Base-by-base conservation (phyloP, 2,888 invertebrate genomes). In the Sphinx pinastri region DNA sequence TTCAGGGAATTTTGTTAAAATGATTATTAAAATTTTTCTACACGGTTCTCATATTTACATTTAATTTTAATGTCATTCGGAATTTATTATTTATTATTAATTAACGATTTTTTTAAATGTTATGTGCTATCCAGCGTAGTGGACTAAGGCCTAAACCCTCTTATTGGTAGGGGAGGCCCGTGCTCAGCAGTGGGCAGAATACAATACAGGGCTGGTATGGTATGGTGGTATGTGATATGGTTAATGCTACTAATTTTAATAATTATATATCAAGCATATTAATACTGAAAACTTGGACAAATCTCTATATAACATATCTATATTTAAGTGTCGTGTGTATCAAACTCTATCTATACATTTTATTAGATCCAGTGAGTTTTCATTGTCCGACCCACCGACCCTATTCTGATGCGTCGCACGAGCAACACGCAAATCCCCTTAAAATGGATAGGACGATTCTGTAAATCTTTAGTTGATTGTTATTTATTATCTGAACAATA, bases 381-480 rank as follows among this genome's bases (percentile, higher is more conserved):
- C 79, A 72, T 73, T 78, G 79, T 75, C 75, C 78, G 75, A 77
- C 85, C 85, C 83, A 74, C 75, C 78, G 75, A 77, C 85, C 85
- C 83, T 83, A 88, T 90, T 90, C 84, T 81, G 84, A 88, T 88
- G 88, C 89, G 78, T 81, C 79, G 85, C 89, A 86, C 89, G 90
- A 87, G 82, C 77, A 82, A 78, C 79, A 81, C 82, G 79, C 84
- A 90, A 91, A 92, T 90, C 92, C 90, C 90, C 88, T 88, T 90
- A 91, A 88, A 91, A 91, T 90, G 89, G 90, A 91, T 88, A 88
- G 87, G 88, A 90, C 88, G 87, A 89, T 90, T 88, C 86, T 86
- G 83, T 83, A 90, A 90, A 92, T 90, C 92, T 90, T 86, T 79
- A 83, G 84, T 90, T 91, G 91, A 91, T 92, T 91, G 91, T 91